These are phyloP conservation scores for Drosophila multiciliata DNA, from an alignment of 2,888 invertebrate species.

Conservation along the genomic window DNA sequence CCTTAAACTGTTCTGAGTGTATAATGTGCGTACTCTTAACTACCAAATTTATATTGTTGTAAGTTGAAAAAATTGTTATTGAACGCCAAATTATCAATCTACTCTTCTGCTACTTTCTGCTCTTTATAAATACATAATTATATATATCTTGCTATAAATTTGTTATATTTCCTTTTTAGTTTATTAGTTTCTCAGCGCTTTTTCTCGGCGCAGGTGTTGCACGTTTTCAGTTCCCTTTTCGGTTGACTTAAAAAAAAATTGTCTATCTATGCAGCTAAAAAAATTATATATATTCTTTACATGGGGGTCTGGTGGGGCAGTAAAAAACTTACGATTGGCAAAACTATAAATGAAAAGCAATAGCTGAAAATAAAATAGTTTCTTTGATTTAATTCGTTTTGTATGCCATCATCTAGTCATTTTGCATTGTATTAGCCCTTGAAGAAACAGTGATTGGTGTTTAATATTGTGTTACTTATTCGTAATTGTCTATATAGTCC, in stretches of 20 bases:
- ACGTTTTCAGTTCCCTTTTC: conserved; percentile 81
- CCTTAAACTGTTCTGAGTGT: conserved; percentile 74
- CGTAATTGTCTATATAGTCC: conserved; percentile 81
- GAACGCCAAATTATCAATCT: conserved; percentile 74
- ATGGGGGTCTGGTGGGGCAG: conserved; percentile 36
- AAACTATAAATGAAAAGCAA: conserved; percentile 30
- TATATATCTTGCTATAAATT: conserved; percentile 47
- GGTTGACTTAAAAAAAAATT: conserved; percentile 28
- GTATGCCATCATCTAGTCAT: conserved; percentile 76
- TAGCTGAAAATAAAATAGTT: conserved; percentile 8
- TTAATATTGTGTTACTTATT: conserved; percentile 83
- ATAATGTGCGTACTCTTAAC: conserved; percentile 74
- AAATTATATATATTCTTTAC: background rate
- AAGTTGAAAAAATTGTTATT: conserved; percentile 67
- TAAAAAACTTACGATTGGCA: conserved; percentile 54
- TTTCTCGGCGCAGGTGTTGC: conserved; percentile 74
- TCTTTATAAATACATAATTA: conserved; percentile 57
- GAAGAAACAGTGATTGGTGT: conserved; percentile 83
- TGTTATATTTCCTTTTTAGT: conserved; percentile 15
- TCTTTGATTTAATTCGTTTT: conserved; percentile 63
- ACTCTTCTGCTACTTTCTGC: conserved; percentile 69
- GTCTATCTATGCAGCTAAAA: conserved; percentile 6
- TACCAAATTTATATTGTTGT: conserved; percentile 73
- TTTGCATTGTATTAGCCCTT: conserved; percentile 79
- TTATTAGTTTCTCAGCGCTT: conserved; percentile 47